Percentiles rank a stretch among this genome's conserved stretches.
Conservation (phyloP, 2,888 invertebrate genomes). For the Cerastoderma edule region DNA sequence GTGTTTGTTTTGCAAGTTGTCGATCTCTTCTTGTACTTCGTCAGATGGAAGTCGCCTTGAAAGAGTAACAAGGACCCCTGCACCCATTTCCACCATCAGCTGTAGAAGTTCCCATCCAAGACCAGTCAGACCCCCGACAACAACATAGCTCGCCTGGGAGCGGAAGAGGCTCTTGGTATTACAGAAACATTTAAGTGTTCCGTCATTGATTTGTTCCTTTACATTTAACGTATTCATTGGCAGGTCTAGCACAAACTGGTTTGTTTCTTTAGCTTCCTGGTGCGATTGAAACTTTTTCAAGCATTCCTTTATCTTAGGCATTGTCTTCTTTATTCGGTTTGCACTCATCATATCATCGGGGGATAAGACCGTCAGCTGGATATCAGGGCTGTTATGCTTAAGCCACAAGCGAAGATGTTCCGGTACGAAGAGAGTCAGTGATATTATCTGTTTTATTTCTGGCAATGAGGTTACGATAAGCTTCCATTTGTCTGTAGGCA, state of each 20-base stretch:
- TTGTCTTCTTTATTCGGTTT: background rate
- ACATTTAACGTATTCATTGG: background rate
- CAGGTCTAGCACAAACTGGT: background rate
- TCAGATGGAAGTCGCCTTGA: conserved; percentile 55
- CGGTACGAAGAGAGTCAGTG: background rate
- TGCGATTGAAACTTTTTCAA: background rate
- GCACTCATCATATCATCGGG: background rate
- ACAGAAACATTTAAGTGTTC: background rate
- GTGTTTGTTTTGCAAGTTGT: conserved; percentile 31
- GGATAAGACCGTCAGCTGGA: background rate
- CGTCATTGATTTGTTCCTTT: background rate
- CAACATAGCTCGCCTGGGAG: conserved; percentile 62
- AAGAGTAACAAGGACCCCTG: conserved; percentile 63
- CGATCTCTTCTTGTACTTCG: conserved; percentile 48
- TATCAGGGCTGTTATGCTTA: background rate
- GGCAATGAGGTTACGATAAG: background rate
- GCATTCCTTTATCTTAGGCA: conserved; percentile 2
- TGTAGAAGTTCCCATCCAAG: conserved; percentile 72
- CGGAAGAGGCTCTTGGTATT: conserved; percentile 42
- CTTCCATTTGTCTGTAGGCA: background rate
- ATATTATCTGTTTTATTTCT: background rate
- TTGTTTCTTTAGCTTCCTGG: background rate
- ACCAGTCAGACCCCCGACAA: conserved; percentile 73
- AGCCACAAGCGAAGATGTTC: background rate
- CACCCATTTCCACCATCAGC: conserved; percentile 62